Evolutionary conservation across 2,888 invertebrate species (phyloP).

Genomic region (Eristalis arbustorum): DNA sequence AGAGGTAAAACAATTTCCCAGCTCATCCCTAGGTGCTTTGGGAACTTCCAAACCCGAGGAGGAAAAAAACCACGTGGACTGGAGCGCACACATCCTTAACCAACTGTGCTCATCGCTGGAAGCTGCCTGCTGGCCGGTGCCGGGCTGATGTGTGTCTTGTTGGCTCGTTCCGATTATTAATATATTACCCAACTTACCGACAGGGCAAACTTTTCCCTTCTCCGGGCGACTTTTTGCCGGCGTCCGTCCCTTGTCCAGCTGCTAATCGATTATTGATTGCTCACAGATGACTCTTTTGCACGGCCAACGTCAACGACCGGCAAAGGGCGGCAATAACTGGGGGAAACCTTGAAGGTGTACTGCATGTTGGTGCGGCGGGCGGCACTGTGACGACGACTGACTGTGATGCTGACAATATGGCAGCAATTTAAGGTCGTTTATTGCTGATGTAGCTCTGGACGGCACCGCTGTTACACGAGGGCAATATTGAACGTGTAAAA

Average conservation of each 20-base stretch:
- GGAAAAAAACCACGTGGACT: constrained; percentile 3
- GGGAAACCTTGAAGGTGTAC: constrained; percentile 59
- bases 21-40: constrained; percentile 54
- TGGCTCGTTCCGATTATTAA: constrained; percentile 71
- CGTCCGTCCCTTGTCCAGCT: constrained; percentile 58
- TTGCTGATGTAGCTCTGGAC: constrained; percentile 65
- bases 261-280: constrained; percentile 70
- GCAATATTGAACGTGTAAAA: constrained; percentile 64
- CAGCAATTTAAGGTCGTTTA: constrained; percentile 68
- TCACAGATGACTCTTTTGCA: constrained; percentile 64
- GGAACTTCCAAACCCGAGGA: neutral
- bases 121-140: constrained; percentile 5
- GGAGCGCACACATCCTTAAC: constrained; percentile 60
- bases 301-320: constrained; percentile 12
- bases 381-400: constrained; percentile 43
- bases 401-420: constrained; percentile 65
- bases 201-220: constrained; percentile 62
- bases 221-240: constrained; percentile 16
- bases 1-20: constrained; percentile 60
- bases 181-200: constrained; percentile 68
- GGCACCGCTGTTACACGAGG: constrained; percentile 39
- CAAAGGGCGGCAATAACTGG: constrained; percentile 29
- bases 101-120: constrained; percentile 62
- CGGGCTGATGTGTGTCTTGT: constrained; percentile 37
- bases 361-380: neutral